Conservation (phyloP, 2,888 invertebrate species). For the Andrena minutula region DNA sequence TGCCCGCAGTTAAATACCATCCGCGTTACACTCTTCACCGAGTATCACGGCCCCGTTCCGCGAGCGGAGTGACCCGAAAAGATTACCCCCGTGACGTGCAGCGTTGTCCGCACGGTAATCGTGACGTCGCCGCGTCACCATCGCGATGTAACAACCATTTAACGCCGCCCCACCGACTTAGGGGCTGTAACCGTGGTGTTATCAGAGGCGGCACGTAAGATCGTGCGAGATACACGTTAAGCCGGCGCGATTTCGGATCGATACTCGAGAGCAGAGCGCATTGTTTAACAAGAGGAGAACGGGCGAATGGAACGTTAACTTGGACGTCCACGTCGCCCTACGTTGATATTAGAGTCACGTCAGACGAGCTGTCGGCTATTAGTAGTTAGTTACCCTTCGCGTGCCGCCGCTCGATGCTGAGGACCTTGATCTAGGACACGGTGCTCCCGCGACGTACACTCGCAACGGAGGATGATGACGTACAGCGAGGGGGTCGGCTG, state of each 20-base stretch:
- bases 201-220: conserved; percentile 19
- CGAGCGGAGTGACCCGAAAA: conserved; percentile 17
- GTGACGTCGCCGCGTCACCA: neutral
- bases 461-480: neutral
- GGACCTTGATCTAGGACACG: conserved; percentile 42
- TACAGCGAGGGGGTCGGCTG: neutral
- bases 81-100: neutral
- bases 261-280: neutral
- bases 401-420: conserved; percentile 21
- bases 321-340: conserved; percentile 6
- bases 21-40: neutral
- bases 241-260: conserved; percentile 24
- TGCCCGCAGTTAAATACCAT: conserved; percentile 13
- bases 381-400: conserved; percentile 50
- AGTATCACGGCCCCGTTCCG: neutral
- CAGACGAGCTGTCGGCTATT: conserved; percentile 22
- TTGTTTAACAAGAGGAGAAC: neutral
- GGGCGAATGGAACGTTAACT: conserved; percentile 29
- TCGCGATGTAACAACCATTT: conserved; percentile 11
- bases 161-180: neutral
- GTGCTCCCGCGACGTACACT: conserved; percentile 17
- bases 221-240: neutral
- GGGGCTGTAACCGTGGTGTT: neutral
- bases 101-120: conserved; percentile 20
- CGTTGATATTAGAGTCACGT: conserved; percentile 38